phyloP scores from a whole-genome alignment of 1,140 invertebrate genomes.

The Sminthurinus signatus region DNA sequence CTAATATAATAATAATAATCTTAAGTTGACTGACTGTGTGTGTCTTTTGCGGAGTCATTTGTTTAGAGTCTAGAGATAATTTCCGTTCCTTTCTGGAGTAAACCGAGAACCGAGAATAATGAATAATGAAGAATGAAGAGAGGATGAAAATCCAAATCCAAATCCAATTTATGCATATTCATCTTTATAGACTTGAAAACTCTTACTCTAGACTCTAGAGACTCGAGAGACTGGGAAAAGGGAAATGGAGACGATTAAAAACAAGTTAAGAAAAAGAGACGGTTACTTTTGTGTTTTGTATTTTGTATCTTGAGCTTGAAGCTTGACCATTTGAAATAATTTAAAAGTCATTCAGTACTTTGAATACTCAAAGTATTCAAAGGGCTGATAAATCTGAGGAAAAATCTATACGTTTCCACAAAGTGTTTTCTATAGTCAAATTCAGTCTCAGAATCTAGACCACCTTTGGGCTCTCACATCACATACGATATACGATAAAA shows the following conservation, averaged over 20 bases:
- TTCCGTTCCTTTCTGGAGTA: background rate
- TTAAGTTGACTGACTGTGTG: too few relatives aligned
- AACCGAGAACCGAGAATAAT: background rate
- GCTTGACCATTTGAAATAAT: background rate
- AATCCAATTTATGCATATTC: background rate
- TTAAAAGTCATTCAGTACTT: too few relatives aligned
- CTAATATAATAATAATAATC: too few relatives aligned
- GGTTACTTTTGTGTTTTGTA: background rate
- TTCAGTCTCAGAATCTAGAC: slow-evolving; percentile 9
- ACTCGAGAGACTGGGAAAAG: too few relatives aligned
- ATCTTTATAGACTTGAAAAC: background rate
- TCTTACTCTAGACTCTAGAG: too few relatives aligned
- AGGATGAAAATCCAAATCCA: background rate
- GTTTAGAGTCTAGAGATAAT: background rate
- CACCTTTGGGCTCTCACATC: slow-evolving; percentile 7
- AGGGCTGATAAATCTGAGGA: background rate
- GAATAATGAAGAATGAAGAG: background rate
- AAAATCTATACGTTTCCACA: too few relatives aligned
- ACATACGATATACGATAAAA: background rate
- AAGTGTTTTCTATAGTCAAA: background rate
- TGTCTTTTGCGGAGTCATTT: too few relatives aligned
- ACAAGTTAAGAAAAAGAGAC: background rate
- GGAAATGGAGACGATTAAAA: background rate
- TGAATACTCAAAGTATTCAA: background rate
- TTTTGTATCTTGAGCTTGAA: background rate